These are phyloP conservation scores for Synergus gifuensis DNA, from an alignment of 2,888 invertebrate genomes.

Conservation along the genomic window DNA sequence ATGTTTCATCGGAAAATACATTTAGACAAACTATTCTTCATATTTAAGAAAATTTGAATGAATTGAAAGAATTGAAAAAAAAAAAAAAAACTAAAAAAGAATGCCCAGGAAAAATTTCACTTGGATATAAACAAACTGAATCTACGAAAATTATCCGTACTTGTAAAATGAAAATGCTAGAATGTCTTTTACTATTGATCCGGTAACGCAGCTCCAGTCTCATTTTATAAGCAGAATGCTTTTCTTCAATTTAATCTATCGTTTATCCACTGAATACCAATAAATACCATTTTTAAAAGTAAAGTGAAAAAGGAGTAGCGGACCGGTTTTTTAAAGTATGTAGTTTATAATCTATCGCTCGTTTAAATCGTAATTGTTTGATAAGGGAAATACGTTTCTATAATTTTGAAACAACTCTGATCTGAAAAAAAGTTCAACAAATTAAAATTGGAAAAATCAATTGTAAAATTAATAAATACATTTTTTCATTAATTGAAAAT, in stretches of 20 bases:
- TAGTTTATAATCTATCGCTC: neutral
- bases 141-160: neutral
- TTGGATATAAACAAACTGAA: neutral
- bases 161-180: conserved; percentile 63
- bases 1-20: neutral
- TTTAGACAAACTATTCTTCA: neutral
- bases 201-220: neutral
- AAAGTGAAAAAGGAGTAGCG: conserved; percentile 21
- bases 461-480: no score
- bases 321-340: neutral
- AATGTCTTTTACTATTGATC: conserved; percentile 67
- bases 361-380: neutral
- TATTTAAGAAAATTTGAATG: neutral
- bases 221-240: neutral
- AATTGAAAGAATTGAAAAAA: neutral
- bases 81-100: neutral
- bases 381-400: neutral
- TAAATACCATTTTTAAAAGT: neutral
- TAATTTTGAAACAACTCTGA: neutral
- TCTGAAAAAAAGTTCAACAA: neutral
- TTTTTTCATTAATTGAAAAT: neutral
- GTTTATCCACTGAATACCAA: neutral
- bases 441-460: neutral
- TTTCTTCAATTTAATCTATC: neutral
- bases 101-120: neutral